Evolutionary conservation across 2,888 invertebrate species (phyloP), one percentile per base, ranked within the genome.

Genomic region (Clepsis dumicolana): DNA sequence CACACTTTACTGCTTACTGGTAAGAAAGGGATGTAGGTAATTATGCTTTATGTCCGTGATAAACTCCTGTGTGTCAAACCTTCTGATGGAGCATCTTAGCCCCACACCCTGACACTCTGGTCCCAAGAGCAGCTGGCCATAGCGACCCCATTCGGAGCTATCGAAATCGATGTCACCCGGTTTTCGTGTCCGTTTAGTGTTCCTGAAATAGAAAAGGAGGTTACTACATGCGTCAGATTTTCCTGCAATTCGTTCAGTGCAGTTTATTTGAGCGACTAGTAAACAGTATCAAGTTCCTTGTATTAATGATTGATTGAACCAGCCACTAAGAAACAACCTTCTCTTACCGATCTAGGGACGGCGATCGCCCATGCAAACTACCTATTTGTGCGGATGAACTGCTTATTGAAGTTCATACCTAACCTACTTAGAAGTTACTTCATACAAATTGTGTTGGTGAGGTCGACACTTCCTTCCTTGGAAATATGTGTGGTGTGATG

Each of bases 101-200:
- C 97, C 98, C 98, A 98, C 73, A 98, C 95, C 78, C 97, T 94
- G 68, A 98, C 97, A 78, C 96, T 94, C 80, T 97, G 96, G 91
- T 98, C 98, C 98, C 98, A 98, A 75, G 98, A 98, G 86, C 97
- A 97, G 72, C 97, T 97, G n/a, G 96, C 96, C 74, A 98, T 82
- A 4, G 97, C 98, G 90, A 98, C 95, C 35, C 98, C 98, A 86
- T 96, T 98, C 52, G 96, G 96, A 18, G 98, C 95, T 70, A 98
- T 94, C 4, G 96, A 96, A 72, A 98, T 94, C 8, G 98, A 98
- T 41, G 98, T 98, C 65, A 98, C 96, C 71, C 98, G 95, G 86
- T 98, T 98, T 79, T 98, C 98, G 83, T 98, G 98, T 0, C 96
- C 98, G 29, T 94, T 87, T 64, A 98, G 84, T 14, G 95, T 94